Evolutionary conservation across 2,888 invertebrate species (phyloP), one percentile per base, ranked within the genome.

Genomic region (Cephus rjabovi): DNA sequence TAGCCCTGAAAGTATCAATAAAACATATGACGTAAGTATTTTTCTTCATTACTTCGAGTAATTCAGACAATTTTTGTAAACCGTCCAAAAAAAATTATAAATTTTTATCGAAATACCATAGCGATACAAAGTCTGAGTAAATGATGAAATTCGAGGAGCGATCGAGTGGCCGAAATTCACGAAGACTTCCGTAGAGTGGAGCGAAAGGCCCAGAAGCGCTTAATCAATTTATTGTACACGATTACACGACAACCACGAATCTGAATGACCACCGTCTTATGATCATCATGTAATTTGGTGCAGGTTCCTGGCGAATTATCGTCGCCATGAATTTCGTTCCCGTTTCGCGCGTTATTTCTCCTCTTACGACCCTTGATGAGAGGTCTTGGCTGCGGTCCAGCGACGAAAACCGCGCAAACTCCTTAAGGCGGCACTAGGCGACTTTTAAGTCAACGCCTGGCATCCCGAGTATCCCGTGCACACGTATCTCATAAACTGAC

Each of bases 331-430:
- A 87, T 87, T 84, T 83, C 77, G 75, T 80, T 40, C 73, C 33
- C 75, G 78, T 84, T 83, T 81, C 83, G 83, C 84, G 85, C 87
- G 87, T 89, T 87, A 89, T 88, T 88, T 87, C 88, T 83, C 83
- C 81, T 87, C 89, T 89, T 89, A 89, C 87, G 89, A 90, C 86
- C 87, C 83, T 84, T 89, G 87, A 89, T 89, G 87, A 89, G 85
- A 86, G 89, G 89, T 87, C 87, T 87, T 81, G 86, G 76, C 23
- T 1, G 9, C 83, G 70, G 75, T 78, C 79, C 83, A 56, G 80
- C 82, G 83, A 69, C 77, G 75, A 78, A 69, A 78, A 76, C 75
- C 75, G 75, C 71, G 76, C 37, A 75, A 75, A 73, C 69, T 56
- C 70, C 33, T 76, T 40, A 73, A 70, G 37, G 68, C 75, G n/a